Evolutionary conservation across 2,113 vertebrate species (phyloP).

Genomic region (Gymnobelideus leadbeateri): DNA sequence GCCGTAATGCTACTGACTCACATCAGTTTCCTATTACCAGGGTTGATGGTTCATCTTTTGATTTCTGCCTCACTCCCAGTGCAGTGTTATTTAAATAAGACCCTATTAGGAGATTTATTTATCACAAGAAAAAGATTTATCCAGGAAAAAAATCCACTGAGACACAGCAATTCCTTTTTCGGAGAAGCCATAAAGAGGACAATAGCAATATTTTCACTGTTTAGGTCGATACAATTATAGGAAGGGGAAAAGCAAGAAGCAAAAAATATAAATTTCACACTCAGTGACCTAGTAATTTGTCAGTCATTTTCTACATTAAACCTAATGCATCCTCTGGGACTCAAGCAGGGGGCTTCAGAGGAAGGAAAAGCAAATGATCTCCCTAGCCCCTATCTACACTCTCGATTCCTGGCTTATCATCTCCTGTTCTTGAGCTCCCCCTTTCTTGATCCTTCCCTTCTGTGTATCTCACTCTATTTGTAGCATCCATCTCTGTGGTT

Average conservation of each 20-base stretch:
- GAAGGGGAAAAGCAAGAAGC: constrained; percentile 72
- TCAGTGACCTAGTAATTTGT: constrained; percentile 80
- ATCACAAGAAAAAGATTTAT: constrained; percentile 74
- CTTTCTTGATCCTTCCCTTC: neutral
- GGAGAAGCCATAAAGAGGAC: constrained; percentile 67
- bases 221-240: constrained; percentile 78
- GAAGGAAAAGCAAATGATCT: constrained; percentile 36
- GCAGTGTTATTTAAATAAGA: constrained; percentile 79
- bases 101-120: constrained; percentile 77
- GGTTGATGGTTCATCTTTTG: constrained; percentile 73
- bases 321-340: constrained; percentile 71
- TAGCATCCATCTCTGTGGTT: constrained; percentile 9
- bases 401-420: neutral
- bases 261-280: constrained; percentile 81
- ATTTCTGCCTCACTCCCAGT: constrained; percentile 68
- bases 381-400: neutral
- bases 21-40: constrained; percentile 59
- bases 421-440: neutral
- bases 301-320: constrained; percentile 80
- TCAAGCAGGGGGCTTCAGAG: constrained; percentile 19
- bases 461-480: constrained; percentile 46
- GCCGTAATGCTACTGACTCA: constrained; percentile 36
- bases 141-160: constrained; percentile 57
- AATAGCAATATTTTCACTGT: constrained; percentile 77
- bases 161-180: constrained; percentile 58